phyloP scores from a whole-genome alignment of 1,140 invertebrate genomes.

The Drosophila funebris region DNA sequence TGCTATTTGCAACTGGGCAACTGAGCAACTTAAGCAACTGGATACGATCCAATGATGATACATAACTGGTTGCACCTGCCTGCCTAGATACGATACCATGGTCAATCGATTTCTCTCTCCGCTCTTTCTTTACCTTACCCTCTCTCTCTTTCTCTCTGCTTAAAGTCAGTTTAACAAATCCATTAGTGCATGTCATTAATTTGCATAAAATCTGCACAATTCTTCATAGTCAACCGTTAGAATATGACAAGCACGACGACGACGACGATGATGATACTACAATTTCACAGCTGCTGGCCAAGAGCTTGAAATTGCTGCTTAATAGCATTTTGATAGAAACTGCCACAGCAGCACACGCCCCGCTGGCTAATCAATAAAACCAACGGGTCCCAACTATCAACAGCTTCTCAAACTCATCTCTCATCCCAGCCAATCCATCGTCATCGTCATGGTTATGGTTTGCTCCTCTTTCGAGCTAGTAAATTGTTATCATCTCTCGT shows the following conservation, averaged over 20 bases:
- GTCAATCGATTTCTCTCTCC: constrained; percentile 57
- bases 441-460: constrained; percentile 16
- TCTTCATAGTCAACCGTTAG: constrained; percentile 50
- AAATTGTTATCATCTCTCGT: constrained; percentile 66
- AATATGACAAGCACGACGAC: constrained; percentile 24
- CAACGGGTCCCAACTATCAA: constrained; percentile 43
- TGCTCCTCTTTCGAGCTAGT: neutral
- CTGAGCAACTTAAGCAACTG: constrained; percentile 43
- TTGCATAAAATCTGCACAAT: constrained; percentile 64
- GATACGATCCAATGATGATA: constrained; percentile 25
- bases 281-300: constrained; percentile 20
- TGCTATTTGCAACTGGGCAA: constrained; percentile 5
- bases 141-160: constrained; percentile 12
- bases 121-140: neutral
- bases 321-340: constrained; percentile 73
- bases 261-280: constrained; percentile 30
- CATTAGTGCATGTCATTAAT: constrained; percentile 78
- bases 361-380: constrained; percentile 68
- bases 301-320: constrained; percentile 26
- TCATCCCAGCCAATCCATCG: neutral
- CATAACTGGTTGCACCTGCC: constrained; percentile 42
- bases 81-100: neutral
- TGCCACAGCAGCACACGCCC: constrained; percentile 47
- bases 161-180: constrained; percentile 36
- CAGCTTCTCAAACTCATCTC: constrained; percentile 7